These are phyloP conservation scores for Nautilus pompilius DNA, from an alignment of 1,140 invertebrate genomes.

Conservation along the genomic window DNA sequence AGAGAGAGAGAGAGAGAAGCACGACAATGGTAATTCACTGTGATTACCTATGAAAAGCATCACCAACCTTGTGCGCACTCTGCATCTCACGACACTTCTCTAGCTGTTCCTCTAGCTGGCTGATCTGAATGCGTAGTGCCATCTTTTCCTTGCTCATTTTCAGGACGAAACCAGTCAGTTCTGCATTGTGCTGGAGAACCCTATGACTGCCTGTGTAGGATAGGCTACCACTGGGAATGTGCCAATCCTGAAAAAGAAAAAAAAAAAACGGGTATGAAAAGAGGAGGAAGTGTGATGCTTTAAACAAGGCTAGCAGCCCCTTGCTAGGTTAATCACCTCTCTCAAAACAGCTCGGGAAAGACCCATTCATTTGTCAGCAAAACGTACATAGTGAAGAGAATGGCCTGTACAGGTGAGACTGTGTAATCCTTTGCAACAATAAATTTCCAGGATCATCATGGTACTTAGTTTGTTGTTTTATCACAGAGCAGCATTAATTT, in stretches of 20 bases:
- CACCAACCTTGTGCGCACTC: slow-evolving; percentile 17
- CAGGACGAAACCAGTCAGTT: slow-evolving; percentile 35
- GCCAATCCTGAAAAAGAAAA: not conserved
- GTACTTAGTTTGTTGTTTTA: too few relatives aligned
- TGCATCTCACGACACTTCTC: slow-evolving; percentile 30
- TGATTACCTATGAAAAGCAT: not conserved
- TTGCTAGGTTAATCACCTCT: too few relatives aligned
- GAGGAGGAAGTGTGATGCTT: not conserved
- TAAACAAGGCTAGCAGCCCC: too few relatives aligned
- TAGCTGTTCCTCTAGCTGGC: slow-evolving; percentile 36
- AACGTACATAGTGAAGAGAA: too few relatives aligned
- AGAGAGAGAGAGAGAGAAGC: too few relatives aligned
- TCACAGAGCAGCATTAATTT: too few relatives aligned
- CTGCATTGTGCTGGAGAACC: slow-evolving; percentile 37
- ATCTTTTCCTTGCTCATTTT: slow-evolving; percentile 41
- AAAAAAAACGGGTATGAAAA: not conserved
- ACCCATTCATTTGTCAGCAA: too few relatives aligned
- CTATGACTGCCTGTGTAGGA: slow-evolving; percentile 25
- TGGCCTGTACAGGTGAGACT: too few relatives aligned
- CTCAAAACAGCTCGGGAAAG: too few relatives aligned
- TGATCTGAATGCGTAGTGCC: slow-evolving; percentile 33
- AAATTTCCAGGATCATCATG: too few relatives aligned
- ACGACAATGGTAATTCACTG: too few relatives aligned
- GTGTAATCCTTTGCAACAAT: too few relatives aligned
- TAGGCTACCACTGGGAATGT: not conserved